Evolutionary conservation across 2,797 vertebrate species (phyloP).

Genomic region (Sparus aurata): DNA sequence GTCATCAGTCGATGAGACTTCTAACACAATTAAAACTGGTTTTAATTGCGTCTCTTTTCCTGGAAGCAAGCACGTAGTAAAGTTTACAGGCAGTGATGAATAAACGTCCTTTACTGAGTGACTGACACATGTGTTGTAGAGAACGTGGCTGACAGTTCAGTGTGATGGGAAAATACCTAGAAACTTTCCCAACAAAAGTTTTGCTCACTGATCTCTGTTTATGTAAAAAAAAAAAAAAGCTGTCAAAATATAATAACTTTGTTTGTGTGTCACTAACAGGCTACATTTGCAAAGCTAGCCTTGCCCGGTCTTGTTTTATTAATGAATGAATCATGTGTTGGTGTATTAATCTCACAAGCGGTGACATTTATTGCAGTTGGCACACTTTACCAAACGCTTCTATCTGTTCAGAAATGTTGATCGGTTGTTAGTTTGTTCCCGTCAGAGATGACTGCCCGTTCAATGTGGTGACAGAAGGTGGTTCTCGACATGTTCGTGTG

Average conservation of each 20-base stretch:
- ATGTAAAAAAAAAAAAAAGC: too few species aligned
- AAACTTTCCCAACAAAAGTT: neutral
- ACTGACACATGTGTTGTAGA: neutral
- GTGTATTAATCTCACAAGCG: neutral
- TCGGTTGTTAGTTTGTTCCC: neutral
- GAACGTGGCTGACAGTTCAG: neutral
- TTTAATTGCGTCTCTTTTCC: neutral
- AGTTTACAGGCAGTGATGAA: neutral
- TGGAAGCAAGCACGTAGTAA: neutral
- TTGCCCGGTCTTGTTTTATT: neutral
- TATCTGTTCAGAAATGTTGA: conserved; percentile 1
- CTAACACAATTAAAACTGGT: neutral
- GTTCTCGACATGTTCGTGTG: neutral
- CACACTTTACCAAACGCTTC: neutral
- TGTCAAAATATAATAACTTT: neutral
- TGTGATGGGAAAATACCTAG: neutral
- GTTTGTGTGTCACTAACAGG: neutral
- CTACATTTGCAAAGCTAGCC: neutral
- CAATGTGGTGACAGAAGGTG: neutral
- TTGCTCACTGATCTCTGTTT: neutral
- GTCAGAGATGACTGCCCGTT: neutral
- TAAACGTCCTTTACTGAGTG: neutral
- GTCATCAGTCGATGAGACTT: neutral
- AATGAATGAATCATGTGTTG: neutral
- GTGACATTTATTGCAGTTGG: neutral